Percentiles rank a stretch among this genome's conserved stretches.
phyloP scores from a whole-genome alignment of 2,797 vertebrate species.

The Leucoraja ocellata region DNA sequence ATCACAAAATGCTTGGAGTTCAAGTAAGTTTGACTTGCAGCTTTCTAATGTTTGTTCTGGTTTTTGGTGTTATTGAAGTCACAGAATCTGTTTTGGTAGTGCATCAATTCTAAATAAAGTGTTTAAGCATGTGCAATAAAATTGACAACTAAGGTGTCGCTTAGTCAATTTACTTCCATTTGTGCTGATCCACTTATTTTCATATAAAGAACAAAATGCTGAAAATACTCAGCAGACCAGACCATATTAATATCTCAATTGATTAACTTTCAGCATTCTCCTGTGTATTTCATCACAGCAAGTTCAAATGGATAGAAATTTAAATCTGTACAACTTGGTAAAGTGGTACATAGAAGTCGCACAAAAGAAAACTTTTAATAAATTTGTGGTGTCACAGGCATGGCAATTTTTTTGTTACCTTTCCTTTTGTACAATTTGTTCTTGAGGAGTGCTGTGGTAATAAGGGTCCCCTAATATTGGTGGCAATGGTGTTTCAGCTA shows the following conservation, averaged over 20 bases:
- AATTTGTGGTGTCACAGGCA: background rate
- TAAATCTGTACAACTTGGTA: background rate
- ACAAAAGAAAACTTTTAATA: background rate
- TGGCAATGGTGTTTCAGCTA: background rate
- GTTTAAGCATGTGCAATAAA: background rate
- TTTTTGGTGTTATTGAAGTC: background rate
- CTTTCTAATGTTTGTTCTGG: background rate
- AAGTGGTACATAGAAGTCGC: background rate
- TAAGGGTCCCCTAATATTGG: no score
- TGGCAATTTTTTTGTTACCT: background rate
- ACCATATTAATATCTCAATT: no score
- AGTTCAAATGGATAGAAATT: background rate
- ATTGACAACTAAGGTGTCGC: background rate
- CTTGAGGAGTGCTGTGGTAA: background rate
- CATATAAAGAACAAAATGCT: no score
- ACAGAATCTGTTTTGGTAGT: background rate
- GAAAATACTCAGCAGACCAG: no score
- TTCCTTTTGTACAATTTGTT: background rate
- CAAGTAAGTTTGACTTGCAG: slow-evolving; percentile 70
- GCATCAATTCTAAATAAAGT: background rate
- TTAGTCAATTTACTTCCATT: background rate
- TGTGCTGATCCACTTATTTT: background rate
- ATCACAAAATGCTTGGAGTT: slow-evolving; percentile 97
- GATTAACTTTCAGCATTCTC: no score
- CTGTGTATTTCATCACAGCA: background rate